Evolutionary conservation across 2,797 vertebrate genomes (phyloP), one percentile per base, ranked within the genome.

Genomic region (Neomorphus geoffroyi): DNA sequence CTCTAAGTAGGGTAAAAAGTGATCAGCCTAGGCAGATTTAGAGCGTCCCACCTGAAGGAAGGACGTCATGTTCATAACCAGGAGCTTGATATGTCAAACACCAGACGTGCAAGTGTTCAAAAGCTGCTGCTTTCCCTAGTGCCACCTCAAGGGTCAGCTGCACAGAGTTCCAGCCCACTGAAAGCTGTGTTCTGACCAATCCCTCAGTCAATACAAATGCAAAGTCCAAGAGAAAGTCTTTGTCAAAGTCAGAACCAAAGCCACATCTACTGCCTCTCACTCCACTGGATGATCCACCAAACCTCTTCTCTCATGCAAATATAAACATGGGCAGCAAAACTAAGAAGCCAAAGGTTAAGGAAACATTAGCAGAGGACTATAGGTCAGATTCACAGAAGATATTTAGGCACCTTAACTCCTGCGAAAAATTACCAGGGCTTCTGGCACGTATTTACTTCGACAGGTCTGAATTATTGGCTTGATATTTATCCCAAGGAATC

Each of bases 401-500:
- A 83, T 71, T 88, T 37, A 58, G 50, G 56, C 21, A 53, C 33
- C 18, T 79, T 56, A 72, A 61, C 10, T 66, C n/a, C 51, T 35
- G 50, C 61, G 33, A 75, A 32, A 84, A 72, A 27, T 35, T 61
- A n/a, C 12, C 57, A 41, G 11, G 18, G 35, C 26, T 57, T 89
- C 10, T 89, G 71, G 64, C 46, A 87, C 17, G 56, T 54, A n/a
- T 39, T 69, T 54, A 9, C 18, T 86, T 19, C 83, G 74, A 72
- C 23, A 57, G 39, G 35, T n/a, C 21, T 85, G 26, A 92, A 45
- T 72, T 62, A 65, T 2, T 39, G 37, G 4, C 37, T 73, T 69
- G 54, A n/a, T n/a, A n/a, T 75, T 95, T 46, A 94, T 51, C 30
- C 48, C 24, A 10, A 86, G 41, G 57, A 78, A 92, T 60, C 13